These are phyloP conservation scores for Rousettus madagascariensis DNA, from an alignment of 2,797 vertebrate genomes.

Conservation along the genomic window DNA sequence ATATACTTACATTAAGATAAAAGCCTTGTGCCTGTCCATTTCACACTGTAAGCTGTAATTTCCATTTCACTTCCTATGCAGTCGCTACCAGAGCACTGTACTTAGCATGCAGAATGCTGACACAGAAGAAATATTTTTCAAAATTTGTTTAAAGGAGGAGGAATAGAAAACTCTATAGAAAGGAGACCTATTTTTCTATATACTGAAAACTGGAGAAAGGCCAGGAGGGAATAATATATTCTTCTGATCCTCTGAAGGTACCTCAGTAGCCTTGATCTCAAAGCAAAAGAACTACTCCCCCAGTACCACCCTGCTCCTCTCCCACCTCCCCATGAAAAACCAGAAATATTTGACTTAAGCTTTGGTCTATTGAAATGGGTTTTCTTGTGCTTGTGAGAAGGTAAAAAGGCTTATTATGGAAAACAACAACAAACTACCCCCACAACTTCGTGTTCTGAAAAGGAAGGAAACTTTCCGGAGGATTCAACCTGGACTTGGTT, in stretches of 20 bases:
- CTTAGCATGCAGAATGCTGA: slow-evolving; percentile 56
- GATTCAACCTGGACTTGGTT: neutral
- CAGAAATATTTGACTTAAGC: neutral
- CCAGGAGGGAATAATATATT: slow-evolving; percentile 31
- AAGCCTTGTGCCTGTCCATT: slow-evolving; percentile 58
- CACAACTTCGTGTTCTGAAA: neutral
- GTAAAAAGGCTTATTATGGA: neutral
- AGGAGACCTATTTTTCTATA: neutral
- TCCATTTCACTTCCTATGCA: slow-evolving; percentile 55
- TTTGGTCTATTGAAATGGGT: neutral
- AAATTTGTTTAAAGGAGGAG: slow-evolving; percentile 54
- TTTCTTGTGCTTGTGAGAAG: neutral
- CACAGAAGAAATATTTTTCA: slow-evolving; percentile 49
- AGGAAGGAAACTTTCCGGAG: neutral
- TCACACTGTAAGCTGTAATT: slow-evolving; percentile 62
- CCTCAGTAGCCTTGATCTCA: neutral
- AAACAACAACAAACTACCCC: neutral
- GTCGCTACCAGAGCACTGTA: neutral
- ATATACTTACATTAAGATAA: slow-evolving; percentile 70
- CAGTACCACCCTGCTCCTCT: too few relatives aligned
- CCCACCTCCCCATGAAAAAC: neutral
- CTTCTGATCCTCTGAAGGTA: slow-evolving; percentile 5
- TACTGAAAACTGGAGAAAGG: slow-evolving; percentile 36
- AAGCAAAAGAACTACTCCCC: neutral
- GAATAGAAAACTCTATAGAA: slow-evolving; percentile 26